Conservation (phyloP, 2,888 invertebrate genomes). For the Keiferia lycopersicella region DNA sequence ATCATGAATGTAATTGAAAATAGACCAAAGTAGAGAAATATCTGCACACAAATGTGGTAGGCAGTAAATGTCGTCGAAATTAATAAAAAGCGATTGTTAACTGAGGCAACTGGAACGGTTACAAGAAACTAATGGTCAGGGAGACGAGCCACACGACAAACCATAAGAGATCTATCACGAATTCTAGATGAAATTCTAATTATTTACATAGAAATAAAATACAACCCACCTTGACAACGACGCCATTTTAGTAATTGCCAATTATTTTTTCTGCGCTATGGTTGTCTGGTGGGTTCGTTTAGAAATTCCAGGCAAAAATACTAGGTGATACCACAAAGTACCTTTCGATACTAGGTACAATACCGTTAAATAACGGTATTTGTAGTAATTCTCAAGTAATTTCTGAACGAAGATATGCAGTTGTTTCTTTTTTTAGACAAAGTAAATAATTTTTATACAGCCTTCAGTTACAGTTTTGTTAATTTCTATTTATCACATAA, state of each 20-base stretch:
- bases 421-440: neutral
- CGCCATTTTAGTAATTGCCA: constrained; percentile 63
- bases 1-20: neutral
- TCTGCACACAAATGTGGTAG: neutral
- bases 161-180: neutral
- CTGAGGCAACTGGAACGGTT: neutral
- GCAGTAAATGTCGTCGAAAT: neutral
- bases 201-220: constrained; percentile 19
- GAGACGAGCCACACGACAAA: neutral
- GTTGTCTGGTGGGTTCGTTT: neutral
- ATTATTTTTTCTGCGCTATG: neutral
- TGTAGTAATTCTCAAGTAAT: neutral
- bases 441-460: neutral
- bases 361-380: constrained; percentile 2
- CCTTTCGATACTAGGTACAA: neutral
- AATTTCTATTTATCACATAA: neutral
- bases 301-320: neutral
- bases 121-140: neutral
- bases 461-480: neutral
- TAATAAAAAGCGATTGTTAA: neutral
- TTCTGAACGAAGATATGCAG: neutral
- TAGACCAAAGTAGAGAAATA: neutral
- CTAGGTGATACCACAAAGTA: no score
- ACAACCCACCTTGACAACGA: constrained; percentile 67
- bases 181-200: neutral